phyloP scores from a whole-genome alignment of 2,113 vertebrate species.

The Platysteira castanea region DNA sequence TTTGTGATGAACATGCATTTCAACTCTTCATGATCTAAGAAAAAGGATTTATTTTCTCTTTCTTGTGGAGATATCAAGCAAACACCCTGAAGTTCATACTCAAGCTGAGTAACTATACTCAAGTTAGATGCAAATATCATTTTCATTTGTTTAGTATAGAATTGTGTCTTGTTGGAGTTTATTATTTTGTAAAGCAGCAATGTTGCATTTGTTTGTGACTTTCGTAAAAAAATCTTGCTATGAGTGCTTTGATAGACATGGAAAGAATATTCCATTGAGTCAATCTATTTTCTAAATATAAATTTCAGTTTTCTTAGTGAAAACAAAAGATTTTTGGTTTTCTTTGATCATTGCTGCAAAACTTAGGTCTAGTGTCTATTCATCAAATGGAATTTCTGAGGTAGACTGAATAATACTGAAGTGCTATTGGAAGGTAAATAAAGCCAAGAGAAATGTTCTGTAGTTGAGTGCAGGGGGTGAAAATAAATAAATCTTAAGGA shows the following conservation, averaged over 20 bases:
- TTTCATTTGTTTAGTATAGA: background rate
- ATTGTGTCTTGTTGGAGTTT: background rate
- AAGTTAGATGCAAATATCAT: background rate
- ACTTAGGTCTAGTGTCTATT: accelerated
- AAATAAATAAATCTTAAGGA: background rate
- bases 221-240: background rate
- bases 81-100: background rate
- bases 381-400: background rate
- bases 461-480: background rate
- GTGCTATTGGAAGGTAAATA: background rate
- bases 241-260: background rate
- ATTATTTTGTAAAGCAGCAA: background rate
- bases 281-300: background rate
- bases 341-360: background rate
- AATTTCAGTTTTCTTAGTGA: background rate
- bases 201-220: background rate
- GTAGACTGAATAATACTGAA: background rate
- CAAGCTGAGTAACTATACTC: no score
- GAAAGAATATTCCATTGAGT: background rate
- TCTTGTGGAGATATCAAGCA: background rate
- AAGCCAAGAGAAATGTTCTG: background rate
- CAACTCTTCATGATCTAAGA: background rate
- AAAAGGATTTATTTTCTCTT: background rate
- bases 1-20: background rate
- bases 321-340: background rate